Conservation (phyloP, 2,113 vertebrate species). For the Calypte anna region DNA sequence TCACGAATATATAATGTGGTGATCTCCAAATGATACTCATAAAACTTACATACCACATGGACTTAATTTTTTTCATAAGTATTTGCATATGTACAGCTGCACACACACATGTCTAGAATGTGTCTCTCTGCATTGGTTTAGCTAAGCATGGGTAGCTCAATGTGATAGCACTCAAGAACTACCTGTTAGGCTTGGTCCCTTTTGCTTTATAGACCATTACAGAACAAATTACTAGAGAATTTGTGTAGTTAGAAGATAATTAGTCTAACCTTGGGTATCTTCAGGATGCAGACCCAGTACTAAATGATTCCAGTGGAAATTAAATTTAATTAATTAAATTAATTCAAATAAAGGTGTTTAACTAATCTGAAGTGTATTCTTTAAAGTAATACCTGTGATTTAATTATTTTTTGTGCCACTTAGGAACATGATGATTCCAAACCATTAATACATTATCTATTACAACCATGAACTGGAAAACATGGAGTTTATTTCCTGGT, state of each 20-base stretch:
- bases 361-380: not conserved
- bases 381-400: not conserved
- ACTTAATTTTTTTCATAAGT: not conserved
- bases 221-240: not conserved
- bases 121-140: not conserved
- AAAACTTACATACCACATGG: not conserved
- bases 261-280: not conserved
- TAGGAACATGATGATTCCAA: not conserved
- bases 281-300: not conserved
- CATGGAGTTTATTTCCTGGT: not conserved
- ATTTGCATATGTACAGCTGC: not conserved
- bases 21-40: not conserved
- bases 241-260: not conserved
- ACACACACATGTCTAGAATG: not conserved
- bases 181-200: not conserved
- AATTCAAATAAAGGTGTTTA: not conserved
- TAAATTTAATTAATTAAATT: too few relatives aligned
- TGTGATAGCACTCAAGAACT: not conserved
- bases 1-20: not conserved
- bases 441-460: not conserved
- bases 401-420: not conserved
- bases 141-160: not conserved
- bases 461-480: not conserved
- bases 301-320: not conserved
- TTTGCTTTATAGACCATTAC: not conserved